Evolutionary conservation across 2,888 invertebrate genomes (phyloP), one percentile per base, ranked within the genome.

Genomic region (Pseudococcus longispinus): DNA sequence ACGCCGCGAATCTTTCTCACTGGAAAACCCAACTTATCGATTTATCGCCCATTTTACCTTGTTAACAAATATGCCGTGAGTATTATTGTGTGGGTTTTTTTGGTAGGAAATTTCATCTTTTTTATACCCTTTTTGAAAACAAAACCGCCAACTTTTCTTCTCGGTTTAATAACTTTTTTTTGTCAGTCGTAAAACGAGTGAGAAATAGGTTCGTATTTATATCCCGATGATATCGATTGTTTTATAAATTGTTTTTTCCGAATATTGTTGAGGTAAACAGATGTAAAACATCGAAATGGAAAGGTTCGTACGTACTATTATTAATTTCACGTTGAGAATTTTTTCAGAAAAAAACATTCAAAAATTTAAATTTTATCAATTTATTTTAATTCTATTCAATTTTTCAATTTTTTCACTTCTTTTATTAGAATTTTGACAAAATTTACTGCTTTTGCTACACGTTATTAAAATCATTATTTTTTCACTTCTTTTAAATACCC

Each of bases 11-110:
- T 70, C 29, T 70, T 70, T 70, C 29, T 70, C 70, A 18, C 65
- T 32, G 29, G 29, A 29, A 70, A 70, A 70, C 70, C 15, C 18
- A 70, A 70, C 18, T 70, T 70, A 70, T 70, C 70, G 70, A 70
- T 70, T 70, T 70, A 70, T 9, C 26, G 29, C 18, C 70, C 70
- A 29, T 70, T 32, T 70, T 70, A 70, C 29, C 70, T 70, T 29
- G 70, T 70, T 70, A 70, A 32, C 70, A 13, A 29, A 70, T 70
- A 18, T 70, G 70, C 37, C 9, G 37, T 9, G 37, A 37, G n/a
- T 70, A 29, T 70, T 70, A 18, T 70, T 70, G 70, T 70, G 70
- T 70, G 70, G 70, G 70, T 70, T 70, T 70, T 70, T 70, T 70
- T 29, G 32, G 37, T 37, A 37, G 29, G 32, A 70, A 70, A 70